Percentiles rank a stretch among this genome's conserved stretches.
Conservation (phyloP, 2,888 invertebrate species). For the Rhabditoides inermis region DNA sequence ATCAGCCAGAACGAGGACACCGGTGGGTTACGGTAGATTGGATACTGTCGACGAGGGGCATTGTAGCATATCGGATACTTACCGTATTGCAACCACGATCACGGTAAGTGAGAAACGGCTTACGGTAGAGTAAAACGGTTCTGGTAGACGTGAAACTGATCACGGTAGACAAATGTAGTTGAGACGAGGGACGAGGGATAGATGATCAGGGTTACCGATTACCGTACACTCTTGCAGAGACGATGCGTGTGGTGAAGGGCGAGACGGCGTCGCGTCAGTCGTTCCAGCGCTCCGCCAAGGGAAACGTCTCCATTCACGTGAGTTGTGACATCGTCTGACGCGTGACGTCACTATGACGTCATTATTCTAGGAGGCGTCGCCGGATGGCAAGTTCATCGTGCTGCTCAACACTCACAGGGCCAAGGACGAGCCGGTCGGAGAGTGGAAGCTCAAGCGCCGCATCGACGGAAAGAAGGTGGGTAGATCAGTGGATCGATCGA, state of each 20-base stretch:
- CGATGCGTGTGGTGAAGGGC: slow-evolving; percentile 50
- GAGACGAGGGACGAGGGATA: no score
- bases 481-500: no score
- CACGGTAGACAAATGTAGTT: no score
- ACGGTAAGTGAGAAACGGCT: no score
- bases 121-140: no score
- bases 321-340: no score
- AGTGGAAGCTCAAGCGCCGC: slow-evolving; percentile 54
- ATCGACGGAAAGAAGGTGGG: slow-evolving; percentile 54
- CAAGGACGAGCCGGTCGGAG: slow-evolving; percentile 54
- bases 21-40: slow-evolving; percentile 13
- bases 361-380: slow-evolving; percentile 52
- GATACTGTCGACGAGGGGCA: no score
- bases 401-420: slow-evolving; percentile 56
- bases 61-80: no score
- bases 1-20: slow-evolving; percentile 46
- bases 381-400: slow-evolving; percentile 56
- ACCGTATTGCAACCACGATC: no score
- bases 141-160: no score
- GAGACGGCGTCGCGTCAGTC: slow-evolving; percentile 58
- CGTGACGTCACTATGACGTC: no score
- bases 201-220: no score
- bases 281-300: slow-evolving; percentile 58
- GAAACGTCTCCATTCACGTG: slow-evolving; percentile 54
- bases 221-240: slow-evolving; percentile 34